These are phyloP conservation scores for Dermatemys mawii DNA, from an alignment of 2,113 vertebrate species.

Conservation along the genomic window DNA sequence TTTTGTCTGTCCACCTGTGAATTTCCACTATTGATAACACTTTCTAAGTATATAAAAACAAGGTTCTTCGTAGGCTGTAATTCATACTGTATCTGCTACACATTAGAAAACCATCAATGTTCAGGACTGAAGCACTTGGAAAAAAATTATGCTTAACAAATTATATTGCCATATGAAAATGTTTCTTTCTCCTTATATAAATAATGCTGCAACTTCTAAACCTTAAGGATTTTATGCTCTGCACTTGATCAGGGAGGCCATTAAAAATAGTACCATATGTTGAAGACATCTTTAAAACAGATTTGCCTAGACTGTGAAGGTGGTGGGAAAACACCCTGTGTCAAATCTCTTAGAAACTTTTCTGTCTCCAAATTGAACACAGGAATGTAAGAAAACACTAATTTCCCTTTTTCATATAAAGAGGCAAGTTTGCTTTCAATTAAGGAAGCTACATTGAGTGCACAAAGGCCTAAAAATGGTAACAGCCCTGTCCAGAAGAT, in stretches of 20 bases:
- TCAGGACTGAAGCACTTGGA: conserved; percentile 35
- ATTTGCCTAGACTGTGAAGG: conserved; percentile 45
- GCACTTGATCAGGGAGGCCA: conserved; percentile 40
- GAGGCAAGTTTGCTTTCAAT: conserved; percentile 51
- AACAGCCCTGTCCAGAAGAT: conserved; percentile 29
- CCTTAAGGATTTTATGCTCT: conserved; percentile 53
- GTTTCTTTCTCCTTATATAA: conserved; percentile 52
- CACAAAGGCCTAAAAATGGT: conserved; percentile 14
- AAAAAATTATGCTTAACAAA: conserved; percentile 55
- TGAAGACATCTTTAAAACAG: conserved; percentile 70
- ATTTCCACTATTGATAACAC: conserved; percentile 44
- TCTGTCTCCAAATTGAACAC: conserved; percentile 62
- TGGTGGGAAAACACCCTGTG: conserved; percentile 66
- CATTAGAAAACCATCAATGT: conserved; percentile 53
- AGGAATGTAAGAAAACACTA: conserved; percentile 62
- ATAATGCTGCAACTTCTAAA: conserved; percentile 38
- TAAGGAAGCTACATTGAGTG: not conserved
- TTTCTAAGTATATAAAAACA: not conserved
- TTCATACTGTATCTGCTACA: conserved; percentile 43
- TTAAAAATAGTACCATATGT: conserved; percentile 74
- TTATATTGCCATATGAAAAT: conserved; percentile 48
- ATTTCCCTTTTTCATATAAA: conserved; percentile 9
- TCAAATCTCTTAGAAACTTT: conserved; percentile 40
- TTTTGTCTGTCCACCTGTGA: conserved; percentile 54
- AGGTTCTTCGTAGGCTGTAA: conserved; percentile 5